Evolutionary conservation across 2,797 vertebrate genomes (phyloP).

Genomic region (Loriculus beryllinus): DNA sequence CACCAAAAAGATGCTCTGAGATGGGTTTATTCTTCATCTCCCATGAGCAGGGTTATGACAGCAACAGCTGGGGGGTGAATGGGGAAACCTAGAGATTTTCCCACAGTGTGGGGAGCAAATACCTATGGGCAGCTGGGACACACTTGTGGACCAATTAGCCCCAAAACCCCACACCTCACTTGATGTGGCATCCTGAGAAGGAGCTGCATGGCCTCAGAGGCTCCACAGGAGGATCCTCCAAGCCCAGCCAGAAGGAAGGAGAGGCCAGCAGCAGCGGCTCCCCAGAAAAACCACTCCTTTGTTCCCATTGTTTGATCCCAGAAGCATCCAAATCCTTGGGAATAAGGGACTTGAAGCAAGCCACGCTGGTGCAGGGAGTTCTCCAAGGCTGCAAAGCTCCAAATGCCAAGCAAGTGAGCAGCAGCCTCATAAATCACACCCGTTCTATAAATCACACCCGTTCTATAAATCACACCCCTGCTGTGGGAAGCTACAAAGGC

Average conservation of each 20-base stretch:
- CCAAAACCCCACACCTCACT: background rate
- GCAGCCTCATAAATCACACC: background rate
- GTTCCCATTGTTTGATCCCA: background rate
- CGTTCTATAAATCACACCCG: background rate
- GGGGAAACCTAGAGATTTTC: background rate
- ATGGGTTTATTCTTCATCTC: background rate
- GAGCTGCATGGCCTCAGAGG: accelerated
- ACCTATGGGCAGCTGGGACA: background rate
- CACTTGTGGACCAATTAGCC: background rate
- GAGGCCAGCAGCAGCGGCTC: accelerated
- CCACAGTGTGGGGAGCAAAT: background rate
- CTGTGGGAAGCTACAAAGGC: background rate
- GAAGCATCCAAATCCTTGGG: background rate
- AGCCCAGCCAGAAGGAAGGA: background rate
- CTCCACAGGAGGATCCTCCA: background rate
- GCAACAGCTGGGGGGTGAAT: background rate
- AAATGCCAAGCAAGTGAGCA: background rate
- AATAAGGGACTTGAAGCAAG: background rate
- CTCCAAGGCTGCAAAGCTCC: background rate
- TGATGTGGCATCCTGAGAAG: background rate
- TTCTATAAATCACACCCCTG: background rate
- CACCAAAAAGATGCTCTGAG: background rate
- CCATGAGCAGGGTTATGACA: accelerated
- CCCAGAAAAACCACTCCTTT: background rate
- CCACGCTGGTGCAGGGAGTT: background rate